Conservation (phyloP, 2,797 vertebrate species). For the Myotis pilosus region DNA sequence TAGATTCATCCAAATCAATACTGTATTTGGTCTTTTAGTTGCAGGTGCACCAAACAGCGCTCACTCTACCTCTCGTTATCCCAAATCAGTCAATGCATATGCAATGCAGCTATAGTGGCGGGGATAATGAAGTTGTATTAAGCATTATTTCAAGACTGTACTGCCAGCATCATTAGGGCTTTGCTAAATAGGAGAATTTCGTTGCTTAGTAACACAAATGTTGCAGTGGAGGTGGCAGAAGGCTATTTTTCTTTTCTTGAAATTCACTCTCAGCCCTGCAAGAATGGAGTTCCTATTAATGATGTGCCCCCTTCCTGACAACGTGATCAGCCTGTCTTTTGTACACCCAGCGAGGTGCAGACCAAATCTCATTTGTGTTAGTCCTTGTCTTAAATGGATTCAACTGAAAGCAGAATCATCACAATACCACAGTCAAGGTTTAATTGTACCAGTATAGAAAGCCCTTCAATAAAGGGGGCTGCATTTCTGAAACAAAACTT, state of each 20-base stretch:
- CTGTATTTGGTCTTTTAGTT: slow-evolving; percentile 80
- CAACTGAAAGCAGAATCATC: background rate
- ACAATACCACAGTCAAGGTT: background rate
- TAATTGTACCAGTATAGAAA: background rate
- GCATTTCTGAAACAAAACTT: background rate
- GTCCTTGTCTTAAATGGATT: slow-evolving; percentile 30
- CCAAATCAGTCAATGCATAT: slow-evolving; percentile 78
- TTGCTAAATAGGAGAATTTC: slow-evolving; percentile 76
- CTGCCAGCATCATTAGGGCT: slow-evolving; percentile 72
- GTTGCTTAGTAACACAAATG: slow-evolving; percentile 84
- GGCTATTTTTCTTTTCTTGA: slow-evolving; percentile 42
- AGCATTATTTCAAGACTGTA: slow-evolving; percentile 68
- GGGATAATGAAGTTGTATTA: slow-evolving; percentile 83
- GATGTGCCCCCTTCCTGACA: slow-evolving; percentile 52
- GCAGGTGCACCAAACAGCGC: slow-evolving; percentile 76
- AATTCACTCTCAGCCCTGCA: slow-evolving; percentile 26
- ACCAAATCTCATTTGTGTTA: background rate
- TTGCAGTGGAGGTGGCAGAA: slow-evolving; percentile 45
- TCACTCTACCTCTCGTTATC: slow-evolving; percentile 76
- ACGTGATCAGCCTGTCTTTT: background rate
- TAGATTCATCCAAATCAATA: slow-evolving; percentile 82
- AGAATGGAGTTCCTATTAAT: slow-evolving; percentile 7
- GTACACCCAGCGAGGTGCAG: slow-evolving; percentile 40
- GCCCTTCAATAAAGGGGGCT: background rate
- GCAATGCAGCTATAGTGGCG: slow-evolving; percentile 70